Percentiles rank a stretch among this genome's conserved stretches.
phyloP scores from a whole-genome alignment of 1,140 invertebrate genomes.

The Drosophila lacteicornis region DNA sequence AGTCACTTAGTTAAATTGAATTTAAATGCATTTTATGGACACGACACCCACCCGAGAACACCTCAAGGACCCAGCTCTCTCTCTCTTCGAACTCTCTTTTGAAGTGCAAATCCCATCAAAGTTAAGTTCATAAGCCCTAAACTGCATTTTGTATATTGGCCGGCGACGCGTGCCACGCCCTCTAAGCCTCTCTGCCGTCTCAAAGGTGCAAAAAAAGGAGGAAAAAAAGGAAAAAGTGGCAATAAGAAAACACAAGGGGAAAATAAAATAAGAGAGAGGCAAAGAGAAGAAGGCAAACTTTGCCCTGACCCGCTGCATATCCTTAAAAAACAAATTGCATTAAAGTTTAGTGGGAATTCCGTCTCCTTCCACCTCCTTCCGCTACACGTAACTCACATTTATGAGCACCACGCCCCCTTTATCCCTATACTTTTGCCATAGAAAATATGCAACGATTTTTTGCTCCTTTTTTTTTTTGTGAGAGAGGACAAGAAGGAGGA shows the following conservation, averaged over 20 bases:
- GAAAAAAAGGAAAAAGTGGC: background rate
- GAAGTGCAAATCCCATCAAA: conserved; percentile 71
- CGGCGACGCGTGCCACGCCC: conserved; percentile 52
- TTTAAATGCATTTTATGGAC: background rate
- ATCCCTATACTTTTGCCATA: conserved; percentile 8
- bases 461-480: conserved; percentile 1
- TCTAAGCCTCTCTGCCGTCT: conserved; percentile 7
- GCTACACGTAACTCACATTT: conserved; percentile 75
- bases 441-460: conserved; percentile 58
- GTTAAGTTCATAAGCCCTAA: conserved; percentile 70
- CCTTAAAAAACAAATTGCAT: conserved; percentile 65
- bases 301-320: conserved; percentile 34
- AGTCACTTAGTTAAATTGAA: background rate
- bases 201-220: background rate
- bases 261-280: background rate
- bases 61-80: background rate
- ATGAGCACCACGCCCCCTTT: conserved; percentile 30
- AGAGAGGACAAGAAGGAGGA: background rate
- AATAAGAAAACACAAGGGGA: conserved; percentile 29
- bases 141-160: conserved; percentile 73
- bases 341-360: conserved; percentile 72
- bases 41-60: background rate
- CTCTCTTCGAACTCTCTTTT: conserved; percentile 14
- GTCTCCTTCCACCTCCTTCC: conserved; percentile 7
- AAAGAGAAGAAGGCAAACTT: conserved; percentile 2